Base-by-base conservation (phyloP, 2,797 vertebrate genomes). In the Darevskia mixta region DNA sequence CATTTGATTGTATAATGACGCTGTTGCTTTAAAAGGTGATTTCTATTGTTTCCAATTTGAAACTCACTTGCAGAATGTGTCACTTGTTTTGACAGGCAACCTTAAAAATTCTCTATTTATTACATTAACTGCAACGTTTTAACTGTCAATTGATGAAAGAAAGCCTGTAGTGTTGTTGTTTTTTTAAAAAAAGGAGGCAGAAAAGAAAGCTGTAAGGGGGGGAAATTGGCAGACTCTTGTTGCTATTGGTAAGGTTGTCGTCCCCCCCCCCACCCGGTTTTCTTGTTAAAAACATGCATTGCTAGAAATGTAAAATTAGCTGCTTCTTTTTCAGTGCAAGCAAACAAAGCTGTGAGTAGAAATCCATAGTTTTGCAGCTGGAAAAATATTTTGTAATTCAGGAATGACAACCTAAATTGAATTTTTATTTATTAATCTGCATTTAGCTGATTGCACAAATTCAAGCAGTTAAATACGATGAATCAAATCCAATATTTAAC, bases 51-150 rank as follows among this genome's bases (percentile, higher is more conserved):
- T 96, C 8, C 92, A 96, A 96, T 96, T 95, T 95, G 95, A 96
- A 97, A 97, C 96, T 97, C 91, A 87, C 95, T 93, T 94, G 96
- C 94, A 96, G 95, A 97, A 96, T 95, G 88, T 97, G 97, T 97
- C 97, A 96, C 95, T 97, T 97, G 97, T 97, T 97, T 97, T 97
- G 97, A 97, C 97, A 97, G 95, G 92, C 75, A 80, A 95, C 96
- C 97, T 97, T 95, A 96, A 96, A 97, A 96, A 95, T 96, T 97
- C 95, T 96, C 96, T 97, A 96, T 97, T 97, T 97, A 97, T 97
- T 97, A 97, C 96, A 97, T 97, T 97, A 97, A 96, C 96, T 96
- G 96, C 96, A 87, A 96, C 97, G 97, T 97, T 97, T 97, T 97
- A 97, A 96, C 96, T 97, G 97, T 97, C 97, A 97, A 95, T 97